Evolutionary conservation across 2,888 invertebrate species (phyloP).

Genomic region (Thelaira solivaga): DNA sequence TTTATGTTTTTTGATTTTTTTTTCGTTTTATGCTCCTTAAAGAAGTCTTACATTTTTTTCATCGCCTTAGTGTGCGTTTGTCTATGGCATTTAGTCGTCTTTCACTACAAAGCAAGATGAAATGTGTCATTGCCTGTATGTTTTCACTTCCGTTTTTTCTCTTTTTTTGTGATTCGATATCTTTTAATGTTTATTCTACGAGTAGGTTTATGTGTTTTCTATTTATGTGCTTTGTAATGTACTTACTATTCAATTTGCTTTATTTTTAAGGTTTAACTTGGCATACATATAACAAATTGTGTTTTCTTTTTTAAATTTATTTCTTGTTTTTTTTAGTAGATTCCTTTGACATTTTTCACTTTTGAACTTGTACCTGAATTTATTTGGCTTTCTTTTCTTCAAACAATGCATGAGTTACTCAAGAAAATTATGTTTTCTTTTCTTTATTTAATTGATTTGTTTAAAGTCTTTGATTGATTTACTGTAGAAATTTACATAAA

Average conservation of each 20-base stretch:
- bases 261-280: not conserved
- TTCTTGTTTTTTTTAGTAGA: not conserved
- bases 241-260: not conserved
- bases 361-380: not conserved
- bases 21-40: not conserved
- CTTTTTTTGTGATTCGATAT: conserved; percentile 13
- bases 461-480: conserved; percentile 40
- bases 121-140: conserved; percentile 26
- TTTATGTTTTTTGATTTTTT: not conserved
- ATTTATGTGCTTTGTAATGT: conserved; percentile 9
- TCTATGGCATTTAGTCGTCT: conserved; percentile 42
- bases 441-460: conserved; percentile 35
- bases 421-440: conserved; percentile 33
- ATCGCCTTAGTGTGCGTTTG: conserved; percentile 2
- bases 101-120: conserved; percentile 29
- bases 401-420: conserved; percentile 5
- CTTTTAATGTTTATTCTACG: not conserved
- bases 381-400: not conserved
- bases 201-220: not conserved
- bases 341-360: not conserved
- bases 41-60: conserved; percentile 25
- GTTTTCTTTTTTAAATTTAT: not conserved
- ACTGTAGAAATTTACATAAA: conserved; percentile 31
- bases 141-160: conserved; percentile 13
- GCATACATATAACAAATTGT: too few relatives aligned